A percentile compares a stretch with the other conserved stretches of the same genome.
phyloP scores from a whole-genome alignment of 2,797 vertebrate species.

The Sebastes diploproa region DNA sequence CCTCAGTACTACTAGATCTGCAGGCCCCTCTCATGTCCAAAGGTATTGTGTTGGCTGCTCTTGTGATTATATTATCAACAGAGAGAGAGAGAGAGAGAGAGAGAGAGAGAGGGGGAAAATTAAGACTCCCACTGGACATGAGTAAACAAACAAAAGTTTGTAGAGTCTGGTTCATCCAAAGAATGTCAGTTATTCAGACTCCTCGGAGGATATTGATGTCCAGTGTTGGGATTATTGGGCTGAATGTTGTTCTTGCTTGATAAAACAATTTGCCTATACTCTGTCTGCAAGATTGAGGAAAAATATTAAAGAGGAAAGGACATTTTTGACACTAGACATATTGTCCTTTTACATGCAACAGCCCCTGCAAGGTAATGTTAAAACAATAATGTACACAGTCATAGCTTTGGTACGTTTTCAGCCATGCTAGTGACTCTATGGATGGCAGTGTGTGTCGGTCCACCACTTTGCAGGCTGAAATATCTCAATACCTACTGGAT shows the following conservation, averaged over 20 bases:
- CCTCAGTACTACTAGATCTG: constrained; percentile 53
- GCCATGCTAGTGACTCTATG: background rate
- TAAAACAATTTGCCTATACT: constrained; percentile 30
- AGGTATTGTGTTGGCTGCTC: constrained; percentile 66
- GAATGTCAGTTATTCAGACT: constrained; percentile 70
- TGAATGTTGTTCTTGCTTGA: constrained; percentile 38
- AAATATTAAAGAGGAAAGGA: background rate
- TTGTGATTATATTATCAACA: constrained; percentile 71
- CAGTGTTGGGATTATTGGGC: constrained; percentile 39
- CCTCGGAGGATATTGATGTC: constrained; percentile 64
- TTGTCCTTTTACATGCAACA: background rate
- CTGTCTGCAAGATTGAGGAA: background rate
- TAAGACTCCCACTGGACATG: constrained; percentile 61
- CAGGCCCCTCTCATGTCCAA: constrained; percentile 63
- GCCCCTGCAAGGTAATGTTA: background rate
- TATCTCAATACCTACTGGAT: background rate
- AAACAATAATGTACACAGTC: background rate
- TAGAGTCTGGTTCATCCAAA: constrained; percentile 60
- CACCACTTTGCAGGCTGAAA: background rate
- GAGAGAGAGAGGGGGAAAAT: constrained; percentile 38
- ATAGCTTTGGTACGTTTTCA: background rate
- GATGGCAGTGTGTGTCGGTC: background rate
- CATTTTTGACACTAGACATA: background rate
- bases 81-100: constrained; percentile 18
- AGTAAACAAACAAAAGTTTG: constrained; percentile 60